Conservation (phyloP, 2,113 vertebrate genomes). For the Brachyhypopomus gauderio region DNA sequence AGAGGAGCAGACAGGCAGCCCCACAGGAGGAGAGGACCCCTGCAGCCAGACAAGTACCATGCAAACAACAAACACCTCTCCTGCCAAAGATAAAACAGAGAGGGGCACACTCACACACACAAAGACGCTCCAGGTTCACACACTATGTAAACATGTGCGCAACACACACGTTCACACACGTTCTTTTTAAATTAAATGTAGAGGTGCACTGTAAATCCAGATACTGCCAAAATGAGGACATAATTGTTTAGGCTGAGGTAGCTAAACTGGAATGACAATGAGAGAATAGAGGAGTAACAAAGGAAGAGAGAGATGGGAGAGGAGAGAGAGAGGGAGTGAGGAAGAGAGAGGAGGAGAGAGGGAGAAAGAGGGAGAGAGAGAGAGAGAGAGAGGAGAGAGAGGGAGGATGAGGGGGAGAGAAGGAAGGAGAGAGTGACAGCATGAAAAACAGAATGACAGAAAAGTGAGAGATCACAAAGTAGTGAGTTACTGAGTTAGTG, state of each 20-base stretch:
- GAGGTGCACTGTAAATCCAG: conserved; percentile 39
- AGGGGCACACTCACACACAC: conserved; percentile 23
- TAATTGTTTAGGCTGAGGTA: conserved; percentile 48
- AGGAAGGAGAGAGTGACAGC: neutral
- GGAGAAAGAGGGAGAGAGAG: neutral
- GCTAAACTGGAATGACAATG: conserved; percentile 54
- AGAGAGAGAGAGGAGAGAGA: neutral
- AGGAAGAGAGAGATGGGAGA: conserved; percentile 18
- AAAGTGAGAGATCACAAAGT: neutral
- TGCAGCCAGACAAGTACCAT: conserved; percentile 56
- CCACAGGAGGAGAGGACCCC: conserved; percentile 24
- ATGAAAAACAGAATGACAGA: too few relatives aligned
- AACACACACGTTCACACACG: conserved; percentile 26
- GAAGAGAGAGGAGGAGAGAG: neutral
- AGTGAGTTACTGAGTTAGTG: too few relatives aligned
- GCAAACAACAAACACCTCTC: conserved; percentile 68
- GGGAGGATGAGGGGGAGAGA: neutral
- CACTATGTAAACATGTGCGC: conserved; percentile 20
- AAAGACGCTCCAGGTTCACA: conserved; percentile 43
- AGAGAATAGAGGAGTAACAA: conserved; percentile 9
- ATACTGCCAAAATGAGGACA: conserved; percentile 53
- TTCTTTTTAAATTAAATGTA: conserved; percentile 47
- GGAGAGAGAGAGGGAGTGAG: neutral
- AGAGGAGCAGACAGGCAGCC: neutral
- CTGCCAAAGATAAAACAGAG: conserved; percentile 61